Evolutionary conservation across 1,140 invertebrate species (phyloP), one percentile per base, ranked within the genome.

Genomic region (Drosophila quadrilineata): DNA sequence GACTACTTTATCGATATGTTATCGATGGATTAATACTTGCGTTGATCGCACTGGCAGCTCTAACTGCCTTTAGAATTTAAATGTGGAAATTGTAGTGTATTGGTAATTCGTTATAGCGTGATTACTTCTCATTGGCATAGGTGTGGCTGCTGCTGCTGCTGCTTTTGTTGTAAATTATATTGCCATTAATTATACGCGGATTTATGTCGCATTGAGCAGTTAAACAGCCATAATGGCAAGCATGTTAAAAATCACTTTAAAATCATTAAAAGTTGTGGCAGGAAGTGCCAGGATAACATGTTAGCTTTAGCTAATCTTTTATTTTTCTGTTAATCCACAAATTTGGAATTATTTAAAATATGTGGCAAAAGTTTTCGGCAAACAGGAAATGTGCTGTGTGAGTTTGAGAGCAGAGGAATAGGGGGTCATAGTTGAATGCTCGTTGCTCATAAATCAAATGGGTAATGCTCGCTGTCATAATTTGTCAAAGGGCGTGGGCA

Each of bases 201-300:
- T 84, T 84, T 67, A 28, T 80, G 76, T 75, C 46, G 67, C 56
- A 19, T 58, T 45, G 24, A 71, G 54, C 52, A 57, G 68, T 76
- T 76, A 82, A 82, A 71, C 69, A 65, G 28, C 63, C 71, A 50
- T 65, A 82, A 75, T 79, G 67, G 58, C n/a, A n/a, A 60, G 22
- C 63, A 71, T 53, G 73, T 76, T 82, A 84, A 71, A 80, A 84
- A 77, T 82, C 77, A 82, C 73, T 82, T 82, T 73, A 76, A 82
- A 84, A 73, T 70, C 69, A 77, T 82, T 76, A 75, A 69, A 71
- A 60, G 29, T 31, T 29, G 21, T 4, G 3, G 26, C 10, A 21
- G 12, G 2, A n/a, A n/a, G n/a, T n/a, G n/a, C n/a, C n/a, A n/a
- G n/a, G n/a, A n/a, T n/a, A n/a, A n/a, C n/a, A n/a, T n/a, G n/a